phyloP scores from a whole-genome alignment of 2,888 invertebrate genomes.

The Ferdinandea cuprea region DNA sequence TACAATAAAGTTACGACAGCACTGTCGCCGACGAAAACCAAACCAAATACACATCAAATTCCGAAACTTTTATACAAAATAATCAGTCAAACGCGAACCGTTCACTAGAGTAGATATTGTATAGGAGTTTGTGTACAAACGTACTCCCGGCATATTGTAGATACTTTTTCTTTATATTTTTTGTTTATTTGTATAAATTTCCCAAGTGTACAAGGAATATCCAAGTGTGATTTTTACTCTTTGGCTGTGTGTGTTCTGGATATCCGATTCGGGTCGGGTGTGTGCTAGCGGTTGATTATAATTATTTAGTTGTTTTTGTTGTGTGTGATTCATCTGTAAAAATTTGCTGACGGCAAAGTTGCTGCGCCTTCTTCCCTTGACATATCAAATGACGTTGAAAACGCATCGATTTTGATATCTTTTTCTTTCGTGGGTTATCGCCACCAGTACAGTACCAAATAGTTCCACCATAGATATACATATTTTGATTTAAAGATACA shows the following conservation, averaged over 20 bases:
- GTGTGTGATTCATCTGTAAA: conserved; percentile 59
- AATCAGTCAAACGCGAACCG: conserved; percentile 62
- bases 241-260: conserved; percentile 17
- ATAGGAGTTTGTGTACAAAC: not conserved
- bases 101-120: conserved; percentile 27
- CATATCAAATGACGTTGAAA: conserved; percentile 27
- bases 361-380: conserved; percentile 9
- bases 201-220: conserved; percentile 36
- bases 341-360: conserved; percentile 46
- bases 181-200: conserved; percentile 34
- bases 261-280: conserved; percentile 31
- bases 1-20: not conserved
- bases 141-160: conserved; percentile 24
- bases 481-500: conserved; percentile 35
- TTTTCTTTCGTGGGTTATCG: conserved; percentile 2
- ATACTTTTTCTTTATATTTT: conserved; percentile 30
- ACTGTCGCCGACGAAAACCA: not conserved
- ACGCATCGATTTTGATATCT: not conserved
- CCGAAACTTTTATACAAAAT: conserved; percentile 9
- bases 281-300: conserved; percentile 50
- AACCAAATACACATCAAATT: not conserved
- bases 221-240: not conserved
- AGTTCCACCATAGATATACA: conserved; percentile 20
- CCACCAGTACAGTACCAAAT: conserved; percentile 29
- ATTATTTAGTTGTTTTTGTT: conserved; percentile 22